Conservation (phyloP, 1,140 invertebrate species). For the Aphidius gifuensis region DNA sequence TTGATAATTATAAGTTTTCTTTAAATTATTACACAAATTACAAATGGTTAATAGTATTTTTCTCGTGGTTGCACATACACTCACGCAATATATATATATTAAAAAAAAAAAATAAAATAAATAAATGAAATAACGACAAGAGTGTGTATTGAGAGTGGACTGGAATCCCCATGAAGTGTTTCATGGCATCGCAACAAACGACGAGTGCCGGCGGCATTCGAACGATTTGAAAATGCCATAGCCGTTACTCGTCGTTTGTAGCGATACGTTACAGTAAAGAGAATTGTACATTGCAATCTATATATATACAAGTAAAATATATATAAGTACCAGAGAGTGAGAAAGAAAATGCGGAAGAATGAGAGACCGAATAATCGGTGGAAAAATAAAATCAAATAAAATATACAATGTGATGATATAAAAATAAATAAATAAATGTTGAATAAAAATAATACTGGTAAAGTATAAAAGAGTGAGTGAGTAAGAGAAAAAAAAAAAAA, state of each 20-base stretch:
- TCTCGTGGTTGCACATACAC: not conserved
- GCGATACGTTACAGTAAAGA: not conserved
- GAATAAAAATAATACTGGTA: not conserved
- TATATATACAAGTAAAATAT: too few relatives aligned
- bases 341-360: not conserved
- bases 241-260: conserved; percentile 22
- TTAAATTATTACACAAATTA: too few relatives aligned
- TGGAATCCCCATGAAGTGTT: conserved; percentile 17
- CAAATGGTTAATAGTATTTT: conserved; percentile 3
- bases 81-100: too few relatives aligned
- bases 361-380: not conserved
- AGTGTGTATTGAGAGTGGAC: not conserved
- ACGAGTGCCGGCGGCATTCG: conserved; percentile 16
- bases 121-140: too few relatives aligned
- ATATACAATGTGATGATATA: not conserved
- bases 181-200: conserved; percentile 2
- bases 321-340: not conserved
- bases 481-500: conserved; percentile 15
- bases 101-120: too few relatives aligned
- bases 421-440: not conserved
- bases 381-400: not conserved
- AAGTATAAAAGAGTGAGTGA: conserved; percentile 3
- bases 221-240: conserved; percentile 29
- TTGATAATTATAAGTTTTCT: too few relatives aligned
- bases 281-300: not conserved